These are phyloP conservation scores for Meiosimyza platycephala DNA, from an alignment of 2,888 invertebrate species.

Conservation along the genomic window DNA sequence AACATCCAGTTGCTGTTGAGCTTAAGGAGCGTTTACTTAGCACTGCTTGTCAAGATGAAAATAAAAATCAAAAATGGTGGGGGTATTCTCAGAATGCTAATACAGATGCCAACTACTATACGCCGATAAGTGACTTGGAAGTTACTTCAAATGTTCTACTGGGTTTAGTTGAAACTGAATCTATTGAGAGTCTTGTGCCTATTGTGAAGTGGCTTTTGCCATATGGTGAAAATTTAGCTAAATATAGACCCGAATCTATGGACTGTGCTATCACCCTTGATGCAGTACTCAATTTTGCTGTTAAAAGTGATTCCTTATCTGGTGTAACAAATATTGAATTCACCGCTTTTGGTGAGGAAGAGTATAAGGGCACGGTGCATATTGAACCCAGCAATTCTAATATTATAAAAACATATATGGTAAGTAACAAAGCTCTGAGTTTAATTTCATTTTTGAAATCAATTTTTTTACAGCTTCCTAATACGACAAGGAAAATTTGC, in stretches of 20 bases:
- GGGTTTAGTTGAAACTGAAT: conserved; percentile 26
- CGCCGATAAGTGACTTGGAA: conserved; percentile 7
- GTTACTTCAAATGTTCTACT: conserved; percentile 17
- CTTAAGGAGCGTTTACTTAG: conserved; percentile 8
- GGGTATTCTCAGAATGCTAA: background rate
- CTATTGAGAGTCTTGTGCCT: conserved; percentile 16
- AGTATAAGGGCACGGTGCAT: background rate
- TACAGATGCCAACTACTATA: background rate
- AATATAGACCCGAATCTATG: conserved; percentile 5
- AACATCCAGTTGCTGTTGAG: conserved; percentile 12
- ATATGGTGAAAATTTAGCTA: background rate
- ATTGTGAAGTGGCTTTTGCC: conserved; percentile 26
- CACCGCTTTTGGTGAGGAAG: background rate
- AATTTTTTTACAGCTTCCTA: conserved; percentile 7
- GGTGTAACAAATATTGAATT: conserved; percentile 8
- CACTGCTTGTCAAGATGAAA: background rate
- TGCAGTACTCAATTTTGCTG: conserved; percentile 19
- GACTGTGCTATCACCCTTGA: conserved; percentile 19
- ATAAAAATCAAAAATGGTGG: conserved; percentile 13
- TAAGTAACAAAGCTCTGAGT: background rate
- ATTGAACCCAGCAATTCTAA: conserved; percentile 11
- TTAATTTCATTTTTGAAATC: background rate
- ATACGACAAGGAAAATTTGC: background rate
- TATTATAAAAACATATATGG: conserved; percentile 21
- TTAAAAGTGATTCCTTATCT: conserved; percentile 10